Conservation (phyloP, 92 coral and sea anemone species). For the Parazoanthus darwini region DNA sequence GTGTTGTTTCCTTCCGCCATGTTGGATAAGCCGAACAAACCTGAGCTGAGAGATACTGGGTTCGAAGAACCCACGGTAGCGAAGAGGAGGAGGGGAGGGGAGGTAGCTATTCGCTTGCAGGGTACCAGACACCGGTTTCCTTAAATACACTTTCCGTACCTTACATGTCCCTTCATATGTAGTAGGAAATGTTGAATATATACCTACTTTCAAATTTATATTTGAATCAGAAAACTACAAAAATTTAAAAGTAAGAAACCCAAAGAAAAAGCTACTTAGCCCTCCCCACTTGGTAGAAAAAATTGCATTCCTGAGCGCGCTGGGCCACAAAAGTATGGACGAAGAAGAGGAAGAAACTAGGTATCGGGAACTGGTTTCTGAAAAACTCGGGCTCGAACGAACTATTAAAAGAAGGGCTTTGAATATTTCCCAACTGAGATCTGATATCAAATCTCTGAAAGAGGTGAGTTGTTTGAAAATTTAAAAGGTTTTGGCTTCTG, state of each 20-base stretch:
- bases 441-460: slow-evolving; percentile 45
- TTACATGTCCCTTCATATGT: neutral
- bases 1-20: slow-evolving; percentile 26
- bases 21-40: neutral
- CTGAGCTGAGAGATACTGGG: slow-evolving; percentile 10
- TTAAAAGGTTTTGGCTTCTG: neutral
- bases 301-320: neutral
- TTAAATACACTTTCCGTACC: neutral
- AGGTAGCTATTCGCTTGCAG: neutral
- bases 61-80: neutral
- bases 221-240: neutral
- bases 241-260: neutral
- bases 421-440: slow-evolving; percentile 48
- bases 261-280: neutral
- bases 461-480: slow-evolving; percentile 37
- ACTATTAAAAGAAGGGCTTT: slow-evolving; percentile 40
- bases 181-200: too few species aligned
- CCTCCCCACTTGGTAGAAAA: neutral
- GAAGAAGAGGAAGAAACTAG: slow-evolving; percentile 6
- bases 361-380: slow-evolving; percentile 45
- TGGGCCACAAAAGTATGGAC: neutral
- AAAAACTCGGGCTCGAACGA: slow-evolving; percentile 52
- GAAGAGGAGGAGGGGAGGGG: neutral
- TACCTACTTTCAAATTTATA: neutral
- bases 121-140: neutral